These are phyloP conservation scores for Trilocha varians DNA, from an alignment of 2,888 invertebrate species.

Conservation along the genomic window DNA sequence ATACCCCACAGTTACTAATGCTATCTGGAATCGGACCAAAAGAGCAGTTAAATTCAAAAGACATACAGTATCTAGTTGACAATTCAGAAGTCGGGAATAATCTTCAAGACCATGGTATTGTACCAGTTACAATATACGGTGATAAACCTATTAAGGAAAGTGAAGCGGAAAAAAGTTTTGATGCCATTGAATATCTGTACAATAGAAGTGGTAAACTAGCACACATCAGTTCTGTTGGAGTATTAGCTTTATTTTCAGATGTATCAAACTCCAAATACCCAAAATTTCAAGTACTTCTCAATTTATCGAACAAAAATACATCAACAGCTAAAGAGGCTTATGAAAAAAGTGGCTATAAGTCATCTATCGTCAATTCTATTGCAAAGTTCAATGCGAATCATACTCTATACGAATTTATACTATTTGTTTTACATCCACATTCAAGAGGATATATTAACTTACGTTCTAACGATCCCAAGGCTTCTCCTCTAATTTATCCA, in stretches of 20 bases:
- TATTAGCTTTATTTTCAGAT: slow-evolving; percentile 28
- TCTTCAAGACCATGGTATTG: slow-evolving; percentile 65
- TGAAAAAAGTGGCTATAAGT: slow-evolving; percentile 38
- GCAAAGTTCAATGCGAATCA: slow-evolving; percentile 28
- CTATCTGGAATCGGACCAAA: slow-evolving; percentile 63
- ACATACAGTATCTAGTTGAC: slow-evolving; percentile 43
- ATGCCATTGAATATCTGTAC: slow-evolving; percentile 57
- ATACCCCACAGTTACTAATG: slow-evolving; percentile 42
- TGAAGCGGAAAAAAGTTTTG: slow-evolving; percentile 27
- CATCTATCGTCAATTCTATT: slow-evolving; percentile 26
- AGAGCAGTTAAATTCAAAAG: slow-evolving; percentile 37
- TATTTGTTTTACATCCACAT: slow-evolving; percentile 57
- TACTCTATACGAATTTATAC: slow-evolving; percentile 34
- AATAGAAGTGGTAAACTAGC: slow-evolving; percentile 64
- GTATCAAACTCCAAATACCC: slow-evolving; percentile 33
- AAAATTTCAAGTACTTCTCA: slow-evolving; percentile 35
- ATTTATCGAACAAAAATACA: slow-evolving; percentile 33
- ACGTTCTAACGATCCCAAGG: slow-evolving; percentile 67
- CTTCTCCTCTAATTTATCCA: slow-evolving; percentile 10
- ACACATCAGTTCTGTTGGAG: slow-evolving; percentile 69
- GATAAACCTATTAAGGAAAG: slow-evolving; percentile 28
- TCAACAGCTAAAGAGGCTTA: neutral
- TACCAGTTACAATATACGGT: slow-evolving; percentile 44
- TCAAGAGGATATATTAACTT: slow-evolving; percentile 72
- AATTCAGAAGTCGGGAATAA: slow-evolving; percentile 63